A percentile compares a stretch with the other conserved stretches of the same genome.
Conservation (phyloP, 2,888 invertebrate genomes). For the Chrysodeixis includens region DNA sequence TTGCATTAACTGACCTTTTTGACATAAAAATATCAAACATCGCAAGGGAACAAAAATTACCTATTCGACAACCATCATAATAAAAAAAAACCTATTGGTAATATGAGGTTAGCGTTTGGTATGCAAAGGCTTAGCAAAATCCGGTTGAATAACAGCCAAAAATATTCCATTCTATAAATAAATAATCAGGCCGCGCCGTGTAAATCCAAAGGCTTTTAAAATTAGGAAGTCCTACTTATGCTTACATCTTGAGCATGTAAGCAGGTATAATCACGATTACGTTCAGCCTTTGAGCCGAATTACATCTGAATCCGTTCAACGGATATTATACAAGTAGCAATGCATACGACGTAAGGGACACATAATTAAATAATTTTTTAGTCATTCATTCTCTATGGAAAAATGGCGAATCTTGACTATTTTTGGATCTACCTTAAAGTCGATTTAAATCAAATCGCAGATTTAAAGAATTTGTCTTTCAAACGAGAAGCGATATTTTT, state of each 20-base stretch:
- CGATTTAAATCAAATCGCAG: too few relatives aligned
- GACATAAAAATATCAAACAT: too few relatives aligned
- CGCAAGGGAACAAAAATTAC: too few relatives aligned
- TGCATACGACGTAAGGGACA: too few relatives aligned
- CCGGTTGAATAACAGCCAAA: neutral
- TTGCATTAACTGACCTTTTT: neutral
- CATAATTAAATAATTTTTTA: too few relatives aligned
- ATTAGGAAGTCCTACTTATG: slow-evolving; percentile 1
- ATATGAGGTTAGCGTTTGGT: neutral
- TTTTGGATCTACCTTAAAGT: too few relatives aligned
- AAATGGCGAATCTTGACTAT: too few relatives aligned
- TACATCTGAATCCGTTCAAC: slow-evolving; percentile 4
- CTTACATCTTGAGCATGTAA: neutral
- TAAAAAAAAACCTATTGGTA: neutral
- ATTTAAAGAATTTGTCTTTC: too few relatives aligned
- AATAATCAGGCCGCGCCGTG: neutral
- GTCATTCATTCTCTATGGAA: too few relatives aligned
- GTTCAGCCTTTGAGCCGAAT: neutral
- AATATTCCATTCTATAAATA: neutral
- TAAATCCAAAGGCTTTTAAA: neutral
- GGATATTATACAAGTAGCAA: neutral
- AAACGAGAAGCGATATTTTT: too few relatives aligned
- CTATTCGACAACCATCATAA: neutral
- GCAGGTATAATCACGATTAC: slow-evolving; percentile 3
- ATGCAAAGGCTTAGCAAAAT: neutral